These are phyloP conservation scores for Panagrolaimus sp. DNA, from an alignment of 1,140 invertebrate species.

Conservation along the genomic window DNA sequence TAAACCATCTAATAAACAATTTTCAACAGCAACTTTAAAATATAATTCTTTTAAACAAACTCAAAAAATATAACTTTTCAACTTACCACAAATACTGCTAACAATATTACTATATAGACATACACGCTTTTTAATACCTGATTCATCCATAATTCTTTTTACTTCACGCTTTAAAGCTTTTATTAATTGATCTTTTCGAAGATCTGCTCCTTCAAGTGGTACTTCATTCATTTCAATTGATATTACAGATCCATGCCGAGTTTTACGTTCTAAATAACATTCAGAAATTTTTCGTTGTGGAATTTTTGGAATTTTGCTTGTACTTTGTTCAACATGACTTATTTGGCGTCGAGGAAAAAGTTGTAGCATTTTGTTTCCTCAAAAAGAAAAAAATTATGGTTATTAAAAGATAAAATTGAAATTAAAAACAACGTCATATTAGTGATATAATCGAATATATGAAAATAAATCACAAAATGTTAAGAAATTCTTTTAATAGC, in stretches of 20 bases:
- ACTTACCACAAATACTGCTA: background rate
- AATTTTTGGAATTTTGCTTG: background rate
- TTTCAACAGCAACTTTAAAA: constrained; percentile 6
- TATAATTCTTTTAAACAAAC: background rate
- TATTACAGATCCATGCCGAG: constrained; percentile 7
- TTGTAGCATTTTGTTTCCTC: constrained; percentile 8
- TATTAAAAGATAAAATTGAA: too few relatives aligned
- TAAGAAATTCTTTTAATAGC: too few relatives aligned
- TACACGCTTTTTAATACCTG: background rate
- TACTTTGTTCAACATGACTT: constrained; percentile 4
- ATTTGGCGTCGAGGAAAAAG: constrained; percentile 4
- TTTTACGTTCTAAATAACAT: constrained; percentile 11
- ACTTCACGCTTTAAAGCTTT: constrained; percentile 4
- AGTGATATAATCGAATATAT: too few relatives aligned
- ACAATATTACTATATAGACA: background rate
- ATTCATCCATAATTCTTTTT: constrained; percentile 9
- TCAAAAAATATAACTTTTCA: constrained; percentile 1
- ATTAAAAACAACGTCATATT: too few relatives aligned
- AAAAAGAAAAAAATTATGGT: too few relatives aligned
- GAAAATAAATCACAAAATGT: too few relatives aligned
- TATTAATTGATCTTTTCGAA: constrained; percentile 6
- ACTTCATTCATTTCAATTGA: background rate
- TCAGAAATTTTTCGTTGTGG: background rate
- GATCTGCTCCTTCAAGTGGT: background rate
- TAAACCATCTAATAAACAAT: constrained; percentile 2